phyloP scores from a whole-genome alignment of 2,888 invertebrate genomes.

The Frankliniella intonsa region DNA sequence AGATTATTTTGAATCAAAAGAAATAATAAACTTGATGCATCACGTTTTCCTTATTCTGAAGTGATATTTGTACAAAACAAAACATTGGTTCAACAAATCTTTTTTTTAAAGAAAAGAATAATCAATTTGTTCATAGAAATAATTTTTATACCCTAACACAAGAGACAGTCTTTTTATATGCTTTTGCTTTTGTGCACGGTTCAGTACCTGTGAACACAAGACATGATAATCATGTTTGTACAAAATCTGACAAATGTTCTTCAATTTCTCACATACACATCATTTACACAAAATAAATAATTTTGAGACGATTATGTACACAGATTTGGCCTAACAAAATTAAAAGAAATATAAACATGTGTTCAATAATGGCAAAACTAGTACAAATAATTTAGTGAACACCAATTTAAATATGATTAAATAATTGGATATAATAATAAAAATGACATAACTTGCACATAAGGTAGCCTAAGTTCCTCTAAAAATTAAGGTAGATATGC shows the following conservation, averaged over 20 bases:
- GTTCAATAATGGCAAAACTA: not conserved
- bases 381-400: not conserved
- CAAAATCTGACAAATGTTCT: not conserved
- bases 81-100: not conserved
- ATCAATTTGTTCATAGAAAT: not conserved
- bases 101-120: not conserved
- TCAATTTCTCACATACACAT: not conserved
- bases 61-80: not conserved
- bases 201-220: not conserved
- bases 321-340: not conserved
- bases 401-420: not conserved
- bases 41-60: too few species aligned
- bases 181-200: slow-evolving; percentile 9
- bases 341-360: not conserved
- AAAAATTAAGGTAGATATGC: not conserved
- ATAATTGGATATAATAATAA: not conserved
- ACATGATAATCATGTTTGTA: not conserved
- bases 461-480: not conserved
- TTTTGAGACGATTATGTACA: slow-evolving; percentile 17
- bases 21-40: too few species aligned
- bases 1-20: too few species aligned
- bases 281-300: slow-evolving; percentile 24
- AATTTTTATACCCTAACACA: not conserved
- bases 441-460: not conserved
- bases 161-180: not conserved